Evolutionary conservation across 2,888 invertebrate genomes (phyloP).

Genomic region (Hololepta plana): DNA sequence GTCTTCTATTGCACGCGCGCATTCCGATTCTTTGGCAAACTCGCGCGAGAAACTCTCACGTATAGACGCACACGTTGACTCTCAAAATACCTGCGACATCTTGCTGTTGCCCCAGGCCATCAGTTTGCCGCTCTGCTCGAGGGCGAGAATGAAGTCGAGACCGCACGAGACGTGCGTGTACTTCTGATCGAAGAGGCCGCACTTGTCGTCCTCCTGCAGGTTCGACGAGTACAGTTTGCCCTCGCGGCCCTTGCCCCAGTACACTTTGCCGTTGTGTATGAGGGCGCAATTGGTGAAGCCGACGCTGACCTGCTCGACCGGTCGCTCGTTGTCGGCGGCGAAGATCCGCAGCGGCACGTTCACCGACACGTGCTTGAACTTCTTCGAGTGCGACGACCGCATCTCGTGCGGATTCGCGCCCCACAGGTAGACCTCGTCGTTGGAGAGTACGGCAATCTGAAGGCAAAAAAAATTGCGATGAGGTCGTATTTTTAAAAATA

Average conservation of each 20-base stretch:
- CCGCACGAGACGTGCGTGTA: constrained; percentile 44
- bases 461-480: constrained; percentile 14
- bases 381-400: constrained; percentile 38
- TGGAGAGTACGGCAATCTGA: constrained; percentile 45
- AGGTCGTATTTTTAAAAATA: too few relatives aligned
- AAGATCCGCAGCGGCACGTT: constrained; percentile 38
- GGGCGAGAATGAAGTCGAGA: constrained; percentile 57
- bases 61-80: constrained; percentile 9
- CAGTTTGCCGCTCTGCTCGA: constrained; percentile 45
- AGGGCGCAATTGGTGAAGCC: constrained; percentile 64
- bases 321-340: constrained; percentile 49
- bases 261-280: constrained; percentile 21
- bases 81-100: constrained; percentile 38
- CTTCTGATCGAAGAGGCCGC: constrained; percentile 17
- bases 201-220: constrained; percentile 18
- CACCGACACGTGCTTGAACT: constrained; percentile 15
- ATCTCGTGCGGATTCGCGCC: constrained; percentile 61
- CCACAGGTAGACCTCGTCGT: constrained; percentile 54
- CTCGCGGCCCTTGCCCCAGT: constrained; percentile 79
- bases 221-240: constrained; percentile 71
- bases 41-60: too few relatives aligned
- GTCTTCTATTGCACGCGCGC: too few relatives aligned
- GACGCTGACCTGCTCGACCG: constrained; percentile 28
- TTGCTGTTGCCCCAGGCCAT: constrained; percentile 62
- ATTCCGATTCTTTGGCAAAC: too few relatives aligned